Evolutionary conservation across 2,797 vertebrate genomes (phyloP).

Genomic region (Sebastes elongatus): DNA sequence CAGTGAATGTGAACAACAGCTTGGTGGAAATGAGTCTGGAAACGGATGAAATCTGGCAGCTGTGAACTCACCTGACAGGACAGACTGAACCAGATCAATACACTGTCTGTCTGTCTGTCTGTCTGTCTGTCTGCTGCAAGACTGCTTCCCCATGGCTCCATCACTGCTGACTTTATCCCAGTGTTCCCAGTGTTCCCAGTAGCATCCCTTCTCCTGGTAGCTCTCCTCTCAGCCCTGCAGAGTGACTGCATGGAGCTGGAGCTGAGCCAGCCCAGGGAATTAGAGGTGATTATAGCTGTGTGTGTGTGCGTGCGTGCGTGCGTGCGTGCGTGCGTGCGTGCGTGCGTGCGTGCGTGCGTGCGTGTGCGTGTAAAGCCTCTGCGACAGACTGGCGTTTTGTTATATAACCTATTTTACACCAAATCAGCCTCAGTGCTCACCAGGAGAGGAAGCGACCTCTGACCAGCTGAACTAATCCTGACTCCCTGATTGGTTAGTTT

Average conservation of each 20-base stretch:
- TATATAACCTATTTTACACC: constrained; percentile 61
- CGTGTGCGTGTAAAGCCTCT: constrained; percentile 6
- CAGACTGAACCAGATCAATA: not conserved
- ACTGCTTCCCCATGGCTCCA: not conserved
- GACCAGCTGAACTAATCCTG: constrained; percentile 20
- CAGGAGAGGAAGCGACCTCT: constrained; percentile 20
- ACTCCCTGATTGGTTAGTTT: constrained; percentile 6
- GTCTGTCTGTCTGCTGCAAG: not conserved
- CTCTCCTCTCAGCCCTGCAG: constrained; percentile 4
- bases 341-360: fast-evolving
- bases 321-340: fast-evolving
- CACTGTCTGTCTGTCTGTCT: not conserved
- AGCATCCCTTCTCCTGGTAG: constrained; percentile 9
- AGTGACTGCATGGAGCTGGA: constrained; percentile 36
- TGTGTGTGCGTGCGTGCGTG: too few species aligned
- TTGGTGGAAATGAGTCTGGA: not conserved
- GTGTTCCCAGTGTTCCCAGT: constrained; percentile 39
- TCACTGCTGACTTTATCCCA: constrained; percentile 9
- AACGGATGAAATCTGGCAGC: not conserved
- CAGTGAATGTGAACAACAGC: not conserved
- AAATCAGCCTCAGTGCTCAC: constrained; percentile 22
- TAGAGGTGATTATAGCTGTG: constrained; percentile 55
- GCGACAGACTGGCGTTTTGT: constrained; percentile 50
- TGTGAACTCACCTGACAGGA: not conserved
- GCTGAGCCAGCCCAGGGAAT: constrained; percentile 40